Base-by-base conservation (phyloP, 2,797 vertebrate species). In the Phoebastria nigripes region DNA sequence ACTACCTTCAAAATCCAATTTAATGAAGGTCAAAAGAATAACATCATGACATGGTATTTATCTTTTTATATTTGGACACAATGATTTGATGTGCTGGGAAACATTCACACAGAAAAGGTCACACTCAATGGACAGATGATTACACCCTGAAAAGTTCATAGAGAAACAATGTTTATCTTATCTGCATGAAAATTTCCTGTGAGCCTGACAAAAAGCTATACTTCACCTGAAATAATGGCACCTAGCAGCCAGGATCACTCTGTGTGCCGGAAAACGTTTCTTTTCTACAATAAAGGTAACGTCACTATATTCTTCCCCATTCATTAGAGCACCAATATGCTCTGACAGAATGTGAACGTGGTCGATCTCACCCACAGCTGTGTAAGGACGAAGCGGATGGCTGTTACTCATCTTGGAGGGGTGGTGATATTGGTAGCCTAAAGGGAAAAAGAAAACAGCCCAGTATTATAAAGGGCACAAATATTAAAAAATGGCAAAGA, bases 281-380 rank as follows among this genome's bases (percentile, higher is more conserved):
- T 99, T 99, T 97, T 99, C 99, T 97, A 99, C 99, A 33, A 99
- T 98, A 92, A 99, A 99, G 55, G 99, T 99, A 95, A 99, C 99
- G 2, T 99, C 99, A 14, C 99, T 99, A 95, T 99, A 99, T 78
- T 99, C 99, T 92, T 99, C 99, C 3, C 98, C 99, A 3, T 99
- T 99, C 94, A 99, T 98, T 82, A 99, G 98, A 19, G 98, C 99
- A 16, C 99, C 99, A 33, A 99, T 98, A 94, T 99, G 99, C 98
- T 99, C 99, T 3, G 99, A 99, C 95, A 99, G 98, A 94, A 99
- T 99, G 97, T 99, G 99, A 95, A 99, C 98, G 61, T 99, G 99
- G 96, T 99, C 99, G 15, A 99, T 99, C 97, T 99, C 99, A 42
- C 99, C 99, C 80, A 99, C 98, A 5, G 99, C 98, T 79, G 98